Evolutionary conservation across 2,113 vertebrate genomes (phyloP).

Genomic region (Alligator sinensis): DNA sequence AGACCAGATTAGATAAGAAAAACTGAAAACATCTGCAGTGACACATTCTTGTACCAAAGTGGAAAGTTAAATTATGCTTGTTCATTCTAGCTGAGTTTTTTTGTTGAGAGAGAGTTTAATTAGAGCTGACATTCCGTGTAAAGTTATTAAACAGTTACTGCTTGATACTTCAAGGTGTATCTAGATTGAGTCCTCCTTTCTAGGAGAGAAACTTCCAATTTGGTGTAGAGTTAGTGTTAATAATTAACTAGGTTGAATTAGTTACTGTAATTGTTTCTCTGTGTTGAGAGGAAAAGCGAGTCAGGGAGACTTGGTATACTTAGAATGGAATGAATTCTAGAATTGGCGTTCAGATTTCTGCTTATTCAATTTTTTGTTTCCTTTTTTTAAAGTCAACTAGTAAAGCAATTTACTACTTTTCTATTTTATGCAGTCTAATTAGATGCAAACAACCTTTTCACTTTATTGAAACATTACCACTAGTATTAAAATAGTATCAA

Average conservation of each 20-base stretch:
- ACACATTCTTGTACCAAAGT: background rate
- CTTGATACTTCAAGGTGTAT: background rate
- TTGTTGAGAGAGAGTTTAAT: background rate
- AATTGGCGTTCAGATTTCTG: background rate
- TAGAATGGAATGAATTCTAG: background rate
- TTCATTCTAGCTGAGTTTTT: background rate
- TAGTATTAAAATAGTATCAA: background rate
- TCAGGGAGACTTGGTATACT: slow-evolving; percentile 26
- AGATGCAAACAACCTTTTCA: background rate
- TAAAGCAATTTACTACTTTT: background rate
- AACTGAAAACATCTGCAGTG: background rate
- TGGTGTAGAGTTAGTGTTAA: slow-evolving; percentile 42
- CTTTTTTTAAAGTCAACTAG: background rate
- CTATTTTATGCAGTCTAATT: background rate
- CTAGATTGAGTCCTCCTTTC: slow-evolving; percentile 31
- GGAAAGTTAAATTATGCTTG: background rate
- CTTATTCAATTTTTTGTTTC: background rate
- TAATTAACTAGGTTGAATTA: slow-evolving; percentile 61
- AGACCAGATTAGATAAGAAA: background rate
- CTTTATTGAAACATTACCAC: background rate
- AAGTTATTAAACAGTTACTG: slow-evolving; percentile 3
- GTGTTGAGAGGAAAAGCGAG: slow-evolving; percentile 49
- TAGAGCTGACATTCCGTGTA: slow-evolving; percentile 1
- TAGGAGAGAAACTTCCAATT: background rate
- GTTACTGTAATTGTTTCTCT: background rate